phyloP scores from a whole-genome alignment of 2,888 invertebrate species.

The Barypeithes pellucidus region DNA sequence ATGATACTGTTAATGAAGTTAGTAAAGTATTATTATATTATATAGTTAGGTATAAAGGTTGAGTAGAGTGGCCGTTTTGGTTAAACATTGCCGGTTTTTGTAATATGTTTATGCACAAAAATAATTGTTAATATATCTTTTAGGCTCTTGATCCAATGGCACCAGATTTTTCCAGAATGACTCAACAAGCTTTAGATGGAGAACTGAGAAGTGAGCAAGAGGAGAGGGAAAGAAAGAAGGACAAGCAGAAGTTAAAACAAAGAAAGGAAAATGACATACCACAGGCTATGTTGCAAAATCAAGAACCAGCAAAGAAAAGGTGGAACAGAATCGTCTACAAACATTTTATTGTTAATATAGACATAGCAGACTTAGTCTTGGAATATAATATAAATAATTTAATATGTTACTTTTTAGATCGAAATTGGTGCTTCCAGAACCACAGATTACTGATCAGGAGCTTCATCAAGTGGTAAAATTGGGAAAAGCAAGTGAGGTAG shows the following conservation, averaged over 20 bases:
- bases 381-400: too few relatives aligned
- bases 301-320: conserved; percentile 92
- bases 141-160: conserved; percentile 86
- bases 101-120: too few relatives aligned
- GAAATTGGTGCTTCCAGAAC: conserved; percentile 95
- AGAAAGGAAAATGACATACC: conserved; percentile 97
- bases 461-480: conserved; percentile 93
- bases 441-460: conserved; percentile 96
- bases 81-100: too few relatives aligned
- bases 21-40: neutral
- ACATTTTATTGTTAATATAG: too few relatives aligned
- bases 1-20: conserved; percentile 91
- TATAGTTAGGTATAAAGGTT: too few relatives aligned
- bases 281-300: conserved; percentile 87
- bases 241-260: conserved; percentile 95
- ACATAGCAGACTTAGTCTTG: too few relatives aligned
- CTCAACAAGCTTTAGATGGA: conserved; percentile 95
- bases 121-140: conserved; percentile 13
- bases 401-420: conserved; percentile 70
- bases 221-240: conserved; percentile 94
- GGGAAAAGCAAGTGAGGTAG: conserved; percentile 92
- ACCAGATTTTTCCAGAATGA: conserved; percentile 90
- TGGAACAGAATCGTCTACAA: neutral
- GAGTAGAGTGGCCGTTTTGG: too few relatives aligned
- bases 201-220: conserved; percentile 93